Base-by-base conservation (phyloP, 2,888 invertebrate genomes). In the Rotaria socialis region DNA sequence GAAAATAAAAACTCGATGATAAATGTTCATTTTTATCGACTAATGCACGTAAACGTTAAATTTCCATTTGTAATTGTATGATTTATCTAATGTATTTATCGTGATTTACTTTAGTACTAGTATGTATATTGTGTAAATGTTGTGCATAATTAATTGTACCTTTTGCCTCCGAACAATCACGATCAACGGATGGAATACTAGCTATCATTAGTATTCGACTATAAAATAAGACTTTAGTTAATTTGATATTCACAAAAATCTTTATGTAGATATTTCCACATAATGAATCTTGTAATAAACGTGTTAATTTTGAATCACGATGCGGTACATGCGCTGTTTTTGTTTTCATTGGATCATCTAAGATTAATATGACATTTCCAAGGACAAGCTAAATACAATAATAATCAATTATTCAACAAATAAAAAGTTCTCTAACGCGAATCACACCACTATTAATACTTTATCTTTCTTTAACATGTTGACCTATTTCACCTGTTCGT, bases 131-230 rank as follows among this genome's bases (percentile, higher is more conserved):
- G 87, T 96, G 93, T 16, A 98, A 98, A 88, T 98, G 93, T 92
- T 98, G 97, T 60, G 98, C 98, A 92, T 99, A 99, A 90, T 97
- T 97, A 86, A 99, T 92, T 0, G 98, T 97, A 92, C 97, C 98
- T 84, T 99, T 92, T 0, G 99, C 98, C 92, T 99, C 99, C 95
- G 97, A 96, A 91, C 98, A 98, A 92, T 99, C 98, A 85, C 96
- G 93, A 92, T 98, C 98, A 90, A 96, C 96, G 0, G 99, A 98
- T 43, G 97, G 96, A 50, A 98, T 94, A 92, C 98, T 99, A 16
- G 98, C 98, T 89, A 99, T 97, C 98, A 99, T 99, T 87, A 97
- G 93, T 8, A 98, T 99, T 90, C 96, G 95, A 91, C 97, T 75
- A 75, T n/a, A 4, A 47, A 22, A 67, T 10, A 16, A 11, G 4